phyloP scores from a whole-genome alignment of 2,888 invertebrate genomes.

The Griposia aprilina region DNA sequence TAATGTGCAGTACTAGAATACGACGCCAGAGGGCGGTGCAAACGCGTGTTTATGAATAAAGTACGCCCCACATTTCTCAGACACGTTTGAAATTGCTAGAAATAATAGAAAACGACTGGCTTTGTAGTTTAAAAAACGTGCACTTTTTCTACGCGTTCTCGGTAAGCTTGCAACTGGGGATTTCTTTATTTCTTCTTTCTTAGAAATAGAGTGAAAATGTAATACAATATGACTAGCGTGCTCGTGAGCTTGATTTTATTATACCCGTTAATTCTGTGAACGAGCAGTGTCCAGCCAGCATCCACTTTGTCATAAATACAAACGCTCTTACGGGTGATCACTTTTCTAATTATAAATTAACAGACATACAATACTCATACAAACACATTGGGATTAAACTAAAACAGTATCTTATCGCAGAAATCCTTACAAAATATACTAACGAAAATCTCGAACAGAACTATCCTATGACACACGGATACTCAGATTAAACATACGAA shows the following conservation, averaged over 20 bases:
- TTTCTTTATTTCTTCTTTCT: slow-evolving; percentile 13
- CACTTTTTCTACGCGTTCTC: background rate
- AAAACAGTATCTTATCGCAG: background rate
- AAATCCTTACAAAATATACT: slow-evolving; percentile 11
- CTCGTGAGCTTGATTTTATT: background rate
- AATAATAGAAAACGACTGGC: slow-evolving; percentile 50
- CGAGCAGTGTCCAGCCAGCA: background rate
- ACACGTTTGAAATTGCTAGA: slow-evolving; percentile 49
- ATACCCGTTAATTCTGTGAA: background rate
- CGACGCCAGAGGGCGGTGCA: slow-evolving; percentile 25
- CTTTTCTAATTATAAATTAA: background rate
- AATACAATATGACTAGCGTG: background rate
- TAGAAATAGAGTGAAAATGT: slow-evolving; percentile 14
- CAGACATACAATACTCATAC: background rate
- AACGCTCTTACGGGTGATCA: background rate
- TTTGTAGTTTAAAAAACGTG: slow-evolving; percentile 44
- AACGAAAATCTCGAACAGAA: background rate
- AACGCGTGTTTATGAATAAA: slow-evolving; percentile 33
- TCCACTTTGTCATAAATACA: background rate
- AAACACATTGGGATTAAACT: background rate
- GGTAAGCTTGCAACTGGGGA: background rate
- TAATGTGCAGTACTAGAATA: slow-evolving; percentile 53
- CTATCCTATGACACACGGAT: background rate
- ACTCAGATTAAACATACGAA: slow-evolving; percentile 7
- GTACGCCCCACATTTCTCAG: slow-evolving; percentile 36